Base-by-base conservation (phyloP, 2,888 invertebrate genomes). In the Hoplodrina blanda region DNA sequence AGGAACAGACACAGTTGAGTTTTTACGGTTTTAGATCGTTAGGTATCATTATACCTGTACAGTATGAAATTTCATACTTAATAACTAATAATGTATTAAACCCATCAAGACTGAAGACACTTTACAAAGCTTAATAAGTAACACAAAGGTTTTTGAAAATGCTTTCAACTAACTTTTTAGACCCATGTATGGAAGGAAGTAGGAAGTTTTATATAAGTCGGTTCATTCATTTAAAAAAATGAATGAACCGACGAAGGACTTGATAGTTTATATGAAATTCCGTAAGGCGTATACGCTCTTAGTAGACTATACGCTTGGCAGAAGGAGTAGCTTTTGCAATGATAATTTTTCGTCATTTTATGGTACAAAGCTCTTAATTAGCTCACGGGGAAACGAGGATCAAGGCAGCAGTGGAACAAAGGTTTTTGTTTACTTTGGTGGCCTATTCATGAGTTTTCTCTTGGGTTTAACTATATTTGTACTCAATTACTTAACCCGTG, bases 321-420 rank as follows among this genome's bases (percentile, higher is more conserved):
- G 62, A 30, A 52, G 10, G 15, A 55, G 41, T 41, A 19, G 30
- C 55, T 46, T 46, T 53, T 41, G 53, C 69, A 41, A 52, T 13
- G 15, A n/a, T n/a, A n/a, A n/a, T n/a, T n/a, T n/a, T n/a, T n/a
- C n/a, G n/a, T n/a, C n/a, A n/a, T n/a, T n/a, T n/a, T n/a, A n/a
- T n/a, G n/a, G n/a, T 33, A 33, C 33, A 33, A 33, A 4, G 33
- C 33, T 33, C 33, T 33, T 7, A 33, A 7, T 7, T 7, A 33
- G 37, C 56, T 72, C 46, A 57, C 49, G 41, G n/a, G n/a, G 13
- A 44, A 73, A 59, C n/a, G 46, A 46, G n/a, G 17, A 19, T 13
- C 3, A 37, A 57, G 19, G 2, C 56, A 20, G 44, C 13, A 46
- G 13, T 13, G 63, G 44, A 37, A 46, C 52, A 72, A 44, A 25